Conservation (phyloP, 2,888 invertebrate species). For the Plebejus melissa region DNA sequence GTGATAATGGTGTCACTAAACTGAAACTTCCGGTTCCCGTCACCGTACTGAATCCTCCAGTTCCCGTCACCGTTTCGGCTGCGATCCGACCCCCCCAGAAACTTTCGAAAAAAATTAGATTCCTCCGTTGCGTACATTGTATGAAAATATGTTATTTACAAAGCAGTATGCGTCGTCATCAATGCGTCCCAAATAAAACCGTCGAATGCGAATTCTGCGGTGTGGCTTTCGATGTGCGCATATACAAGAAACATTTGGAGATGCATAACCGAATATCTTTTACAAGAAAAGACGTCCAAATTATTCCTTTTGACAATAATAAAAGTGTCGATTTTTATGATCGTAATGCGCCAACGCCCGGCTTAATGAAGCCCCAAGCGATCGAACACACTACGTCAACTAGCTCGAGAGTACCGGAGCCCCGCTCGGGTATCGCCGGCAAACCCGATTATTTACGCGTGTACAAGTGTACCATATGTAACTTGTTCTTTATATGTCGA, state of each 20-base stretch:
- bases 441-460: constrained; percentile 10
- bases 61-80: neutral
- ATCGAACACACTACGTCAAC: neutral
- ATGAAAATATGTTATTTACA: neutral
- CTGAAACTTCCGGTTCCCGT: no score
- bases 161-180: neutral
- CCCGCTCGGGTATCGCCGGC: neutral
- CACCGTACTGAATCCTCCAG: neutral
- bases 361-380: neutral
- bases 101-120: neutral
- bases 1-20: neutral
- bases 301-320: constrained; percentile 24
- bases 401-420: neutral
- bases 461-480: neutral
- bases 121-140: neutral
- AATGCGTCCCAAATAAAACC: neutral
- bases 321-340: neutral
- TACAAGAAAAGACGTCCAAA: constrained; percentile 25
- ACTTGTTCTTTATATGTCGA: neutral
- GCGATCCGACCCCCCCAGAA: neutral
- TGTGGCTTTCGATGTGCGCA: constrained; percentile 25
- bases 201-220: constrained; percentile 30
- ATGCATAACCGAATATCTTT: constrained; percentile 29
- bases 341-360: neutral
- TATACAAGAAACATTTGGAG: constrained; percentile 19